Base-by-base conservation (phyloP, 1,140 invertebrate genomes). In the Bombus huntii region DNA sequence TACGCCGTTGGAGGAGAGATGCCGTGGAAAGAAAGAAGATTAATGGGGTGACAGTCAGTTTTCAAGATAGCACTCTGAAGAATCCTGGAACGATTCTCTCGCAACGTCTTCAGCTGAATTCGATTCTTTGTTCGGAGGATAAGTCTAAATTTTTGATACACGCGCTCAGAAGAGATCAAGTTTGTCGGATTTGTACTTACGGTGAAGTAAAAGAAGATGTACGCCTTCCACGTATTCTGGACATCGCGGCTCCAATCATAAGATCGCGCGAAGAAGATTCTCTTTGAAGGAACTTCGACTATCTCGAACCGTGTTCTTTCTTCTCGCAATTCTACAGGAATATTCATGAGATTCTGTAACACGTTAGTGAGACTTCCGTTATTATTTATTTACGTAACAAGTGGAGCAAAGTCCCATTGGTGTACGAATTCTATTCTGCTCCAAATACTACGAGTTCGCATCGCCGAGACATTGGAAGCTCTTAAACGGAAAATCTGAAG, bases 81-180 rank as follows among this genome's bases (percentile, higher is more conserved):
- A 53, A 53, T 53, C 18, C 47, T 18, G 47, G 1, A 22, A 22
- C 47, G 47, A 47, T 47, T 73, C 39, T 25, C 72, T 73, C 8
- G 37, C 18, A 34, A 25, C 44, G 31, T 28, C n/a, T 53, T 12
- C 31, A 15, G 5, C 1, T 47, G 47, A 15, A 57, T 75, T 57
- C 31, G 31, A 74, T 75, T 75, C 31, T 75, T 25, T 9, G 44
- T 22, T 12, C 1, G 5, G 12, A 18, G 18, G 73, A 75, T 13
- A 15, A 57, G 47, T 31, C 34, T 75, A 75, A 75, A 75, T 75
- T 75, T 75, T 75, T 75, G 44, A 57, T 75, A 15, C 73, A 15
- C 73, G 18, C 31, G 47, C 22, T 75, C 22, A 15, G 10, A 13
- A n/a, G 31, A 75, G 73, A 75, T 28, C 44, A 15, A 75, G 31